These are phyloP conservation scores for Grammomys surdaster DNA, from an alignment of 2,113 vertebrate species.

Conservation along the genomic window DNA sequence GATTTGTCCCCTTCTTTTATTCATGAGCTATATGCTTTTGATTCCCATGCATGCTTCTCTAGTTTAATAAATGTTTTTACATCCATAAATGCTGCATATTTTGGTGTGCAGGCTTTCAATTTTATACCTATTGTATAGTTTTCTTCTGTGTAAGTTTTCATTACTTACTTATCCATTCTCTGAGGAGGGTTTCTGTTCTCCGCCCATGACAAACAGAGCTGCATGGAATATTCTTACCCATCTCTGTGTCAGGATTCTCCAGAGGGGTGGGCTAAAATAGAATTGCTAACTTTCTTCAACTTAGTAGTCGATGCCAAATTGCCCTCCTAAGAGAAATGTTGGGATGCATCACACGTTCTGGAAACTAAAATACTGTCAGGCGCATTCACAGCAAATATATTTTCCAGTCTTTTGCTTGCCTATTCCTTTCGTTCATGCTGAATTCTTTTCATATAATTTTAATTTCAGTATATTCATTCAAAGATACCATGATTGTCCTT, in stretches of 20 bases:
- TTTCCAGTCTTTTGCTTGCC: background rate
- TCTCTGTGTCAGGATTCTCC: constrained; percentile 25
- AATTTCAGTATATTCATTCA: constrained; percentile 54
- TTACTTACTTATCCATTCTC: constrained; percentile 33
- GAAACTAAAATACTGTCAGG: constrained; percentile 28
- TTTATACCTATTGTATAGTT: constrained; percentile 19
- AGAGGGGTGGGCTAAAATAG: constrained; percentile 9
- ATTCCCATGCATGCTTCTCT: constrained; percentile 15
- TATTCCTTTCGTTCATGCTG: constrained; percentile 34
- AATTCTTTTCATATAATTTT: constrained; percentile 27
- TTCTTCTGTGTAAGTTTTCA: constrained; percentile 39
- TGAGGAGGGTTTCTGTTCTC: constrained; percentile 19
- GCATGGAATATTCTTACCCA: background rate
- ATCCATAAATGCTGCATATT: constrained; percentile 5
- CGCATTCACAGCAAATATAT: constrained; percentile 16
- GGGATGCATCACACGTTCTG: background rate
- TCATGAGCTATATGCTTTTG: constrained; percentile 31
- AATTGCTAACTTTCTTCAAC: constrained; percentile 53
- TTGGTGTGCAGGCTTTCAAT: constrained; percentile 6
- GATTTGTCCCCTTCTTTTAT: constrained; percentile 55
- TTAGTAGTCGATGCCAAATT: constrained; percentile 57
- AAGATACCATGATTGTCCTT: background rate
- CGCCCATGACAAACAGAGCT: background rate
- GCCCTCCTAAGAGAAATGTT: constrained; percentile 33
- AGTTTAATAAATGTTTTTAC: constrained; percentile 45